phyloP scores from a whole-genome alignment of 2,113 vertebrate genomes.

The Alexandromys fortis region DNA sequence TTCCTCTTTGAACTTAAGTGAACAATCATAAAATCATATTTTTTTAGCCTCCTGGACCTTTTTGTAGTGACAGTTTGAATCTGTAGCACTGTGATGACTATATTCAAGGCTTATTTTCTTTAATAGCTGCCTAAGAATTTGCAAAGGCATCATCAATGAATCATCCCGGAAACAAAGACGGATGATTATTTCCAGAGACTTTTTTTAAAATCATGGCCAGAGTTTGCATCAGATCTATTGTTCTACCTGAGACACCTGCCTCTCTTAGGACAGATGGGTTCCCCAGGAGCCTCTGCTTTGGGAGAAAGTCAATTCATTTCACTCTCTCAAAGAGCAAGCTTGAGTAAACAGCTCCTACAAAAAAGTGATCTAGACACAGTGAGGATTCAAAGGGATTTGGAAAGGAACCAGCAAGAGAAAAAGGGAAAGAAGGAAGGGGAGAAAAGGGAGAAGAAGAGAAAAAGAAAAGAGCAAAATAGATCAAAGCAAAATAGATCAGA shows the following conservation, averaged over 20 bases:
- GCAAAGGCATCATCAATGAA: conserved; percentile 32
- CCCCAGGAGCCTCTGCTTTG: background rate
- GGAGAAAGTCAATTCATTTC: conserved; percentile 46
- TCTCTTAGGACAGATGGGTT: conserved; percentile 15
- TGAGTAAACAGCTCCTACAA: conserved; percentile 52
- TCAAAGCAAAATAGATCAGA: conserved; percentile 40
- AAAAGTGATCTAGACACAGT: conserved; percentile 30
- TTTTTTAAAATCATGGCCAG: background rate
- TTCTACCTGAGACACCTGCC: conserved; percentile 8
- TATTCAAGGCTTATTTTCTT: background rate
- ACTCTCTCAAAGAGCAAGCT: conserved; percentile 3
- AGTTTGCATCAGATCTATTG: background rate
- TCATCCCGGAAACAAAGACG: background rate
- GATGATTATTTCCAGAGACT: conserved; percentile 37
- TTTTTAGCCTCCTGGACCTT: background rate
- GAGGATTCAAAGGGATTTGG: background rate
- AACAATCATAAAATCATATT: background rate
- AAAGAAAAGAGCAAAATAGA: background rate
- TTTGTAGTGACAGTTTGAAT: background rate
- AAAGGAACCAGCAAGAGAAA: background rate
- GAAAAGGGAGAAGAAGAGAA: background rate
- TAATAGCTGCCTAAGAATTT: conserved; percentile 37
- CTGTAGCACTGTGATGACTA: background rate
- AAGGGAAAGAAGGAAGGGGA: background rate
- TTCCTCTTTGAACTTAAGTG: conserved; percentile 47